These are phyloP conservation scores for Pogonocherus hispidulus DNA, from an alignment of 2,888 invertebrate genomes.

Conservation along the genomic window DNA sequence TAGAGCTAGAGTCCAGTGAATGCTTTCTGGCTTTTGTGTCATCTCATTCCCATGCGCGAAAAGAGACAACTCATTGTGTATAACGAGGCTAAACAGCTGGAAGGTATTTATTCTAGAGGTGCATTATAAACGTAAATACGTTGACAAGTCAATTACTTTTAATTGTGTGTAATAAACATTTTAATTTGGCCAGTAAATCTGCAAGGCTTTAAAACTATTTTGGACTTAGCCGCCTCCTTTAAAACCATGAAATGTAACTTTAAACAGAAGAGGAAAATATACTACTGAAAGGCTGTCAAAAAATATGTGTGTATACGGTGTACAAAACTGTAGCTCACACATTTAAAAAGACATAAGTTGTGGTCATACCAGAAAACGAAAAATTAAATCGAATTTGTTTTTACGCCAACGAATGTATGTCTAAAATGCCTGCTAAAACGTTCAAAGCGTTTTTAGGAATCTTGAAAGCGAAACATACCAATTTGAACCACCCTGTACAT, in stretches of 20 bases:
- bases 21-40: conserved; percentile 7
- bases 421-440: too few species aligned
- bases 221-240: not conserved
- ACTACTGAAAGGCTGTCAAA: too few species aligned
- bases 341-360: too few species aligned
- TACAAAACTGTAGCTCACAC: too few species aligned
- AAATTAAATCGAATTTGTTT: too few species aligned
- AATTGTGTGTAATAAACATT: conserved; percentile 27
- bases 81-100: conserved; percentile 23
- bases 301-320: too few species aligned
- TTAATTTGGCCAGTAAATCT: conserved; percentile 14
- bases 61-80: conserved; percentile 14
- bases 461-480: too few species aligned
- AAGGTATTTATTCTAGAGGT: conserved; percentile 20
- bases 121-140: conserved; percentile 18
- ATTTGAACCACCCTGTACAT: too few species aligned
- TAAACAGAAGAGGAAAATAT: not conserved
- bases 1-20: not conserved
- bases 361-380: too few species aligned
- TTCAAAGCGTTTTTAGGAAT: too few species aligned
- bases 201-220: conserved; percentile 12
- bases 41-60: conserved; percentile 16
- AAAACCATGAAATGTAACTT: conserved; percentile 25
- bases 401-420: too few species aligned
- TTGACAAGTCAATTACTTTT: conserved; percentile 28